A percentile compares a stretch with the other conserved stretches of the same genome.
Conservation (phyloP, 2,888 invertebrate species). For the Rotaria socialis region DNA sequence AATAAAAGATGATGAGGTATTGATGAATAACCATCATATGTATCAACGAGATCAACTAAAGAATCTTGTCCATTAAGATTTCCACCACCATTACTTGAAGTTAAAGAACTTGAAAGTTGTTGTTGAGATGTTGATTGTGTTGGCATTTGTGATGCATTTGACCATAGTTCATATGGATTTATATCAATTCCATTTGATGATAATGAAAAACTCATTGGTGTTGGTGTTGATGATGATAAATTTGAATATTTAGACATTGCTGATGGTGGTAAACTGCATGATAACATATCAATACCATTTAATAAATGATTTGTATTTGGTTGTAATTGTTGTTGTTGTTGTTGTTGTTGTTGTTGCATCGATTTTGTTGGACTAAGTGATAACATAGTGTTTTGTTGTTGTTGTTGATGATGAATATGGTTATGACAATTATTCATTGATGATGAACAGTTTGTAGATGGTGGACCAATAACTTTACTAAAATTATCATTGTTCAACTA, state of each 20-base stretch:
- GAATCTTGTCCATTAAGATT: conserved; percentile 12
- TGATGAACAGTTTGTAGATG: conserved; percentile 22
- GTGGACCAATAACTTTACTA: conserved; percentile 19
- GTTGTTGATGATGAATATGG: conserved; percentile 2
- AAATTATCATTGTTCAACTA: conserved; percentile 15
- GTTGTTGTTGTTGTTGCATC: not conserved
- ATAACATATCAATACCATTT: conserved; percentile 17
- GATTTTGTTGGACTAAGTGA: conserved; percentile 9
- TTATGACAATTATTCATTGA: not conserved
- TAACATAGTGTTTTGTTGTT: not conserved
- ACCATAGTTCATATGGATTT: conserved; percentile 29
- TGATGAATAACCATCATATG: not conserved
- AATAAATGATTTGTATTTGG: not conserved
- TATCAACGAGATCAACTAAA: not conserved
- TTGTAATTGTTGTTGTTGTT: conserved; percentile 4
- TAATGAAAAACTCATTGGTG: conserved; percentile 28
- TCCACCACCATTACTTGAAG: conserved; percentile 20
- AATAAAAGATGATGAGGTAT: not conserved
- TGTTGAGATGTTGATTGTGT: not conserved
- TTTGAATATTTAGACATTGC: conserved; percentile 36
- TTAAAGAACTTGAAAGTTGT: not conserved
- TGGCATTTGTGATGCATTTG: conserved; percentile 29
- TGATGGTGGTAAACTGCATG: conserved; percentile 18
- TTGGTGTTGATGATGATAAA: conserved; percentile 40
- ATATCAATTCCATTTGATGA: conserved; percentile 9